These are phyloP conservation scores for Stenotaenia linearis DNA, from an alignment of 2,888 invertebrate genomes.

Conservation along the genomic window DNA sequence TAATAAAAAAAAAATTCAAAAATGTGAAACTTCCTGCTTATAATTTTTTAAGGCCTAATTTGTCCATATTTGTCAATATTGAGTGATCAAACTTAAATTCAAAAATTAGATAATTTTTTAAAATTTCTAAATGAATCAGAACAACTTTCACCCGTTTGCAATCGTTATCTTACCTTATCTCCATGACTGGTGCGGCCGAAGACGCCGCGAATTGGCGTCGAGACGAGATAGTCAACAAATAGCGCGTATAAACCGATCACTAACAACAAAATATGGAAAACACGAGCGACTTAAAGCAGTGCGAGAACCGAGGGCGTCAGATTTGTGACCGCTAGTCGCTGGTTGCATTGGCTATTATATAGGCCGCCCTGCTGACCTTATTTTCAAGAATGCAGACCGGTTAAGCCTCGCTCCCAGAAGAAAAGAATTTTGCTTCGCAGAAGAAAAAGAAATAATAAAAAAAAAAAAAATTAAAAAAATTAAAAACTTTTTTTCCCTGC, in stretches of 20 bases:
- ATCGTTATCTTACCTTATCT: background rate
- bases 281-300: background rate
- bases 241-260: background rate
- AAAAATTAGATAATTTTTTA: too few species aligned
- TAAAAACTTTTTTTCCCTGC: too few species aligned
- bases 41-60: background rate
- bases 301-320: background rate
- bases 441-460: too few species aligned
- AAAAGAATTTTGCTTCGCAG: too few species aligned
- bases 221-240: background rate
- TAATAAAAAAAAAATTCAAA: too few species aligned
- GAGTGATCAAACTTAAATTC: too few species aligned
- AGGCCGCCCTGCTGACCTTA: slow-evolving; percentile 32
- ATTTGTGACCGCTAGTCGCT: slow-evolving; percentile 34
- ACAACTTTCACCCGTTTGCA: too few species aligned
- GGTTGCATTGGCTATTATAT: slow-evolving; percentile 26
- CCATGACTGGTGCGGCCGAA: background rate
- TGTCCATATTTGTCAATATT: background rate
- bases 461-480: too few species aligned
- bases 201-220: background rate
- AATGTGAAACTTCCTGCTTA: too few species aligned
- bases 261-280: background rate
- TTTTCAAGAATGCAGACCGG: slow-evolving; percentile 27
- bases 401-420: slow-evolving; percentile 9
- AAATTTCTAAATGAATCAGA: too few species aligned